phyloP scores from a whole-genome alignment of 1,140 invertebrate species.

The Drosophila ananassae region DNA sequence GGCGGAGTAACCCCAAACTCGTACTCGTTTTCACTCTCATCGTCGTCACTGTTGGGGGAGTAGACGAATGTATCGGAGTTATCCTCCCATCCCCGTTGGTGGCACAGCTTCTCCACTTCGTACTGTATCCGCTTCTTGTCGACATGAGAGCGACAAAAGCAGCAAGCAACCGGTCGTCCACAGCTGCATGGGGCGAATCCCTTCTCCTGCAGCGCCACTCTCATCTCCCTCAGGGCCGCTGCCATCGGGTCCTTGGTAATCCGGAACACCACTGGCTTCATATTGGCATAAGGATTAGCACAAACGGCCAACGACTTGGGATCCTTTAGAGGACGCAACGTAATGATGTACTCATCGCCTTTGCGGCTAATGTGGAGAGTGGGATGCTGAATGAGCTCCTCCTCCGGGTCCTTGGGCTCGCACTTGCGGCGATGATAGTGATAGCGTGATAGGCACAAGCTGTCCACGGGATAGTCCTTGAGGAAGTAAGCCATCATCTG shows the following conservation, averaged over 20 bases:
- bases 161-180: slow-evolving; percentile 52
- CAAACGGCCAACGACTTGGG: slow-evolving; percentile 39
- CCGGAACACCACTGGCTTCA: slow-evolving; percentile 77
- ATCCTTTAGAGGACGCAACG: slow-evolving; percentile 72
- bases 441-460: slow-evolving; percentile 50
- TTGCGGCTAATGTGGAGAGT: slow-evolving; percentile 74
- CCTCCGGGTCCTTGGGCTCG: neutral
- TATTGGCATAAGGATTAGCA: slow-evolving; percentile 71
- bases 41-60: slow-evolving; percentile 27
- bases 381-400: slow-evolving; percentile 64
- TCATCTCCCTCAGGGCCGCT: slow-evolving; percentile 35
- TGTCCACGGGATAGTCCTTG: slow-evolving; percentile 62
- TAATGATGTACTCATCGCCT: slow-evolving; percentile 72
- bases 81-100: slow-evolving; percentile 15
- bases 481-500: slow-evolving; percentile 76
- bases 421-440: slow-evolving; percentile 11
- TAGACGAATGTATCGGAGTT: slow-evolving; percentile 45
- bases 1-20: slow-evolving; percentile 82
- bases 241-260: slow-evolving; percentile 67
- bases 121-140: slow-evolving; percentile 55
- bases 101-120: slow-evolving; percentile 40
- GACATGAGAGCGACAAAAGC: slow-evolving; percentile 61
- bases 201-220: slow-evolving; percentile 34
- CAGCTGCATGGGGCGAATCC: slow-evolving; percentile 63
- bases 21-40: slow-evolving; percentile 69